Base-by-base conservation (phyloP, 2,888 invertebrate genomes). In the Atrina japonica region DNA sequence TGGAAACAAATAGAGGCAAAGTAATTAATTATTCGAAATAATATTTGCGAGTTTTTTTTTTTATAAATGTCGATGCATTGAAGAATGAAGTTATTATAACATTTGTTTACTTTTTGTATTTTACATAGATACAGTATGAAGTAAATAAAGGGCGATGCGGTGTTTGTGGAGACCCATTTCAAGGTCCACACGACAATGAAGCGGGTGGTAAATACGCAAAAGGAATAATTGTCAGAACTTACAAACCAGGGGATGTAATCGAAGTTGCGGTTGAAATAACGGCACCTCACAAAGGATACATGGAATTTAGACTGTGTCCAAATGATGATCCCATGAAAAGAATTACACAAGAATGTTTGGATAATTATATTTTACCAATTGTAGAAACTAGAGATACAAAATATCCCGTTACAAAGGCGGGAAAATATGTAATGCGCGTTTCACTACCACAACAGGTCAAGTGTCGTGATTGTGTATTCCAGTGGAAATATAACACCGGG, bases 121-220 rank as follows among this genome's bases (percentile, higher is more conserved):
- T n/a, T n/a, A n/a, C n/a, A n/a, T 74, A 87, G 87, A 80, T 83
- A 2, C 87, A 87, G 61, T 86, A 83, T 60, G 82, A 82, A 21
- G 35, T 66, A 27, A 85, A 84, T 69, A 83, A 80, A 40, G 97
- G 97, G 0, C 94, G 94, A 83, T 97, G 97, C 88, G 97, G 97
- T 0, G 93, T 96, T 53, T 97, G 97, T 88, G 97, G 97, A 0
- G 97, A 97, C 90, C 94, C 96, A 1, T 94, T 94, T 88, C 76
- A 84, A 11, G 85, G 85, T 3, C 84, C 87, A n/a, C 83, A 87
- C 16, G 80, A 83, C 21, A 86, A 89, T 71, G 90, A 90, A 77
- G 79, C 83, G 9, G 87, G 89, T 2, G 90, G 90, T 2, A 84
- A 80, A 68, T 90, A 85, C 75, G 89, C 88, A 14, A 86, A 77